Conservation (phyloP, 2,888 invertebrate genomes). For the Ophioninae sp. region DNA sequence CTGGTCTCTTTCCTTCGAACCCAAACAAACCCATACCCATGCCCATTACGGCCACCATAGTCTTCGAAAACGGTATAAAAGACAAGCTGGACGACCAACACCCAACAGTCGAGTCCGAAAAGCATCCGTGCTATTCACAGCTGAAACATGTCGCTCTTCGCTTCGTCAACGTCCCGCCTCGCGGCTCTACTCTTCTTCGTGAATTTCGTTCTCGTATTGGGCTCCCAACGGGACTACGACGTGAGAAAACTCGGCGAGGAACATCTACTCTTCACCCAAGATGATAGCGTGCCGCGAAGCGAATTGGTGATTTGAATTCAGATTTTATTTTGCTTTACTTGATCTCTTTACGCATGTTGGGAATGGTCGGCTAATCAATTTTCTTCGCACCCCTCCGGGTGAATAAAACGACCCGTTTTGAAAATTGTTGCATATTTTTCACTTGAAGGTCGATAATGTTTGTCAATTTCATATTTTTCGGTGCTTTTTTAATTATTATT, state of each 20-base stretch:
- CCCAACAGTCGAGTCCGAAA: slow-evolving; percentile 37
- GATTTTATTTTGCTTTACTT: neutral
- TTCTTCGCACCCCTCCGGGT: neutral
- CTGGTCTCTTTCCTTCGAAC: neutral
- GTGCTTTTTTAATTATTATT: neutral
- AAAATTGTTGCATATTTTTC: too few relatives aligned
- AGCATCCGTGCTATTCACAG: slow-evolving; percentile 42
- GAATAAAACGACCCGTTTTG: neutral
- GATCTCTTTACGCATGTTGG: neutral
- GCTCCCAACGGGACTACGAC: slow-evolving; percentile 63
- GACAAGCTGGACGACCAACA: slow-evolving; percentile 23
- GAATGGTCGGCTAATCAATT: neutral
- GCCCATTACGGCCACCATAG: neutral
- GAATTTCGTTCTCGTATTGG: slow-evolving; percentile 38
- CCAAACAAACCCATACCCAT: neutral
- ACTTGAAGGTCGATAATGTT: neutral
- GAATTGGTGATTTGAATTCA: slow-evolving; percentile 63
- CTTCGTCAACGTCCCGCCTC: slow-evolving; percentile 29
- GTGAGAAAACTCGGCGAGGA: slow-evolving; percentile 68
- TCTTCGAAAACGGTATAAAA: slow-evolving; percentile 44
- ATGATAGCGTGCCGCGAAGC: slow-evolving; percentile 68
- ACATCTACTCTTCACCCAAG: slow-evolving; percentile 67
- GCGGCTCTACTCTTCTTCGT: slow-evolving; percentile 33
- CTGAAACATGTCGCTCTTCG: slow-evolving; percentile 39
- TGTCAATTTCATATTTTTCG: neutral